A percentile compares a stretch with the other conserved stretches of the same genome.
phyloP scores from a whole-genome alignment of 2,888 invertebrate genomes.

The Plebejus argus region DNA sequence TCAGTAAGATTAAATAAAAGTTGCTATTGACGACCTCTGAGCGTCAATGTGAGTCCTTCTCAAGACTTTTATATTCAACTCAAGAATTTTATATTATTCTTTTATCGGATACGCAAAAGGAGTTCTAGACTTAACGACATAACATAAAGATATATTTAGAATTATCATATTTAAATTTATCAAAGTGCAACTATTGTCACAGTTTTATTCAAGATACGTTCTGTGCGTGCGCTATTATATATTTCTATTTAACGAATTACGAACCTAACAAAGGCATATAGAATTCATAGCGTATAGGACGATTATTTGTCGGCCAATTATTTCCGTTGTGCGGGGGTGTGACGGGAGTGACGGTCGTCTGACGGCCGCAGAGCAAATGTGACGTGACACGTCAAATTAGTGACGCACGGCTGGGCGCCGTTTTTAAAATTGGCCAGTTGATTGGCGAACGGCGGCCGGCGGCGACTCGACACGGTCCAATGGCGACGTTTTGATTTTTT shows the following conservation, averaged over 20 bases:
- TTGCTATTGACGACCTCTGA: background rate
- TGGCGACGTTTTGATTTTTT: conserved; percentile 40
- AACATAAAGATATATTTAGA: no score
- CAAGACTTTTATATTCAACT: no score
- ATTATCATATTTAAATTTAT: no score
- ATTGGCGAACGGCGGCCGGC: conserved; percentile 72
- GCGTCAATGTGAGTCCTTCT: background rate
- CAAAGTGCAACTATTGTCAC: background rate
- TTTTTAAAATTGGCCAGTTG: conserved; percentile 73
- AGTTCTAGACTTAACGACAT: no score
- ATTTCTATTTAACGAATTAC: conserved; percentile 17
- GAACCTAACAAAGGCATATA: conserved; percentile 30
- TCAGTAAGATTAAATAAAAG: background rate
- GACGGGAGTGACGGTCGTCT: conserved; percentile 43
- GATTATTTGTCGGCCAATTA: conserved; percentile 49
- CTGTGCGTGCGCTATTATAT: background rate
- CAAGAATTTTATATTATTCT: no score
- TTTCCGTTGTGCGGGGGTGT: conserved; percentile 52
- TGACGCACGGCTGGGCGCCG: conserved; percentile 66
- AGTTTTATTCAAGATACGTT: background rate
- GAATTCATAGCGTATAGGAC: no score
- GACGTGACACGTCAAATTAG: conserved; percentile 76
- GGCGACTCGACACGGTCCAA: conserved; percentile 55
- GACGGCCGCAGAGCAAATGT: conserved; percentile 65
- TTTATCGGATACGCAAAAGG: no score